Evolutionary conservation across 2,797 vertebrate species (phyloP).

Genomic region (Falco naumanni): DNA sequence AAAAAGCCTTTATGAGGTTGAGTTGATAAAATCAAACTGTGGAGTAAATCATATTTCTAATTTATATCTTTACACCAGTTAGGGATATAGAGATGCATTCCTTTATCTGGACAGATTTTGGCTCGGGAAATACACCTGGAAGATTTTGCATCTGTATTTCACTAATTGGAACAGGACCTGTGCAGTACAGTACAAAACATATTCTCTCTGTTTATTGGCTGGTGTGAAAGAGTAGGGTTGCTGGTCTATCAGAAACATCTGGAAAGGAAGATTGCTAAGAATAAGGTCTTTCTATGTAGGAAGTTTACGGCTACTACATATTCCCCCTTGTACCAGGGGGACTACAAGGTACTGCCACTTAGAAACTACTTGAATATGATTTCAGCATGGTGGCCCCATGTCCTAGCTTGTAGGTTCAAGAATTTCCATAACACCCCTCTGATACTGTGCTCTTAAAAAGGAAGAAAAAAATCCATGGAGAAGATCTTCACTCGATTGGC

Average conservation of each 20-base stretch:
- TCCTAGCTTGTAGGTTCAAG: background rate
- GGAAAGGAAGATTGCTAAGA: background rate
- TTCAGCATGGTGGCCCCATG: background rate
- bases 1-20: background rate
- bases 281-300: background rate
- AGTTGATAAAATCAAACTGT: background rate
- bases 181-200: background rate
- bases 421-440: background rate
- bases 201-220: background rate
- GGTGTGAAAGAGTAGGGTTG: background rate
- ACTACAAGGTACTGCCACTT: background rate
- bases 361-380: background rate
- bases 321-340: accelerated
- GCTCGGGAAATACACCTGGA: conserved; percentile 5
- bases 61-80: background rate
- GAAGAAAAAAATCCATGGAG: background rate
- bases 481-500: background rate
- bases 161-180: background rate
- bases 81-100: background rate
- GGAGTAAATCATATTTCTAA: background rate
- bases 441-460: background rate
- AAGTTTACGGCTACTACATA: background rate
- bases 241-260: background rate
- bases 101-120: background rate
- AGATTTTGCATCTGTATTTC: background rate